These are phyloP conservation scores for Pachyuromys duprasi DNA, from an alignment of 2,797 vertebrate species.

Conservation along the genomic window DNA sequence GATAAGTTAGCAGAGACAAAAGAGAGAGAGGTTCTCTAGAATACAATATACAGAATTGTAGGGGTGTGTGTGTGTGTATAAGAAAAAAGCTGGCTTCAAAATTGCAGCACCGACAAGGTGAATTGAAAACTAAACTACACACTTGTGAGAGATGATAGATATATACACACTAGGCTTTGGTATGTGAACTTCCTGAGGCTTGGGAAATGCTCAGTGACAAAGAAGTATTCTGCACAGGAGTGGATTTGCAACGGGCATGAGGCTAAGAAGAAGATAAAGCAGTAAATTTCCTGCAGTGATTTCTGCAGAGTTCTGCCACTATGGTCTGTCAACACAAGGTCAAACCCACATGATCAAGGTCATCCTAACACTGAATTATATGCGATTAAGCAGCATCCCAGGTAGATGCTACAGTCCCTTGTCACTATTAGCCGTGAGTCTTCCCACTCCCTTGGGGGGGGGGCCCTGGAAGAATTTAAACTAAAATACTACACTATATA, in stretches of 20 bases:
- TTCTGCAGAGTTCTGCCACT: too few relatives aligned
- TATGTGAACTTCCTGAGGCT: neutral
- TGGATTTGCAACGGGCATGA: neutral
- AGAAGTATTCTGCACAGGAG: neutral
- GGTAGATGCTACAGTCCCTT: neutral
- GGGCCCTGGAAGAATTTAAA: neutral
- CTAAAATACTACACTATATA: neutral
- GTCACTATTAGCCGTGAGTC: neutral
- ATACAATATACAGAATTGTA: neutral
- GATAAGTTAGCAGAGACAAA: neutral
- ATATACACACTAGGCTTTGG: neutral
- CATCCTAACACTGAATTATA: neutral
- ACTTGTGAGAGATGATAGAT: neutral
- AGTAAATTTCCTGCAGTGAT: fast-evolving
- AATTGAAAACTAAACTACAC: neutral
- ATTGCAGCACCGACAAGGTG: neutral
- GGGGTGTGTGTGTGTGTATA: neutral
- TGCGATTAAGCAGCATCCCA: neutral
- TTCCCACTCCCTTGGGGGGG: neutral
- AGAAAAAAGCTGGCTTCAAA: neutral
- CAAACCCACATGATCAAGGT: neutral
- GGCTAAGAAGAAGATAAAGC: neutral
- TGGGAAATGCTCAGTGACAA: neutral
- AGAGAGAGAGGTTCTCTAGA: neutral
- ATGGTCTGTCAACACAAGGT: neutral